Evolutionary conservation across 2,797 vertebrate genomes (phyloP).

Genomic region (Tachyglossus aculeatus): DNA sequence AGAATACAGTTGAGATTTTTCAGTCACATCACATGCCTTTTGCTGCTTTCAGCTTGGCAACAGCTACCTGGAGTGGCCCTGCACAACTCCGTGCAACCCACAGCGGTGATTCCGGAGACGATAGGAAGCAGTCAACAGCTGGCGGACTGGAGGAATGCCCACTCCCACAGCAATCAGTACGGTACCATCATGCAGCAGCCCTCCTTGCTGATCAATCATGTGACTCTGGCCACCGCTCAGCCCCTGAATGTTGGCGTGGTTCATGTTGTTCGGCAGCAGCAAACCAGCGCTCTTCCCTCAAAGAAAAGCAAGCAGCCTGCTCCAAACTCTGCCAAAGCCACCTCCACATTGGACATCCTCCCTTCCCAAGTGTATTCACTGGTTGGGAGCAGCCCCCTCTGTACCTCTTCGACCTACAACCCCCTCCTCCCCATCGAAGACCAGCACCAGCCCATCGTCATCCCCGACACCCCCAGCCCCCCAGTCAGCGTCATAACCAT

Average conservation of each 20-base stretch:
- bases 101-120: slow-evolving; percentile 84
- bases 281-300: slow-evolving; percentile 77
- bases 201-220: slow-evolving; percentile 81
- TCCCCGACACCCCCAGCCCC: slow-evolving; percentile 96
- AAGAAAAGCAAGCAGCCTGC: slow-evolving; percentile 89
- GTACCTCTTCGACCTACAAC: slow-evolving; percentile 76
- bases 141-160: slow-evolving; percentile 87
- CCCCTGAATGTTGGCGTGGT: slow-evolving; percentile 81
- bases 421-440: slow-evolving; percentile 80
- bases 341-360: slow-evolving; percentile 77
- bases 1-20: too few species aligned
- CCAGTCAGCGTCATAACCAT: slow-evolving; percentile 98
- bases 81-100: slow-evolving; percentile 88
- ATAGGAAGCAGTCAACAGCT: slow-evolving; percentile 81
- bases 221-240: slow-evolving; percentile 78
- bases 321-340: slow-evolving; percentile 77
- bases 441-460: slow-evolving; percentile 91
- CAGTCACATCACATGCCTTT: too few species aligned
- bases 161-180: slow-evolving; percentile 90
- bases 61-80: slow-evolving; percentile 93
- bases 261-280: slow-evolving; percentile 84
- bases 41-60: slow-evolving; percentile 97
- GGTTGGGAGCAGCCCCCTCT: slow-evolving; percentile 81
- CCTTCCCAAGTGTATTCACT: slow-evolving; percentile 81
- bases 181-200: slow-evolving; percentile 86